Conservation (phyloP, 2,797 vertebrate genomes). For the Peromyscus attwateri region DNA sequence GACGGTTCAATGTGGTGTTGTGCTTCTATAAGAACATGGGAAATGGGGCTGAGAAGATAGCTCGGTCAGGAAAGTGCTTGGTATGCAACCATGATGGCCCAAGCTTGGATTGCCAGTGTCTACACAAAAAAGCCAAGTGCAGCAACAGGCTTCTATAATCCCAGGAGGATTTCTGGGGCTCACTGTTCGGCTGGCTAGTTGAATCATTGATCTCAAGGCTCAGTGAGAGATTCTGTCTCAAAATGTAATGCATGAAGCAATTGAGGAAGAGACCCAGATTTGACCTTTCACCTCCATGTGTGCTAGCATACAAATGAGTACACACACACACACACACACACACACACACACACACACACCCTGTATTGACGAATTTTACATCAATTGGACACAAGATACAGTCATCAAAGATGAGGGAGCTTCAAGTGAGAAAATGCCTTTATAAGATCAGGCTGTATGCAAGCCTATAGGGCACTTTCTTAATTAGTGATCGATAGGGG, state of each 20-base stretch:
- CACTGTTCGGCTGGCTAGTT: not conserved
- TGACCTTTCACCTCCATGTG: not conserved
- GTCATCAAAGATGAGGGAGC: not conserved
- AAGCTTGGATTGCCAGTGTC: not conserved
- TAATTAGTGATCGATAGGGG: not conserved
- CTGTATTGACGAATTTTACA: not conserved
- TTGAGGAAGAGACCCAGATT: not conserved
- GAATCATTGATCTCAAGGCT: not conserved
- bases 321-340: not conserved
- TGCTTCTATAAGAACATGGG: not conserved
- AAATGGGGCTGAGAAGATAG: not conserved
- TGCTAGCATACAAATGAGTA: not conserved
- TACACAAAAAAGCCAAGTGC: not conserved
- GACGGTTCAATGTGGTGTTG: not conserved
- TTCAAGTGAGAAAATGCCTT: not conserved
- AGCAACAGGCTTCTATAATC: not conserved
- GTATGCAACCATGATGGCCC: not conserved
- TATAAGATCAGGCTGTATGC: not conserved
- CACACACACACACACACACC: too few species aligned
- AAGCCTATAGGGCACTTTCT: not conserved
- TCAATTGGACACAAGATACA: not conserved
- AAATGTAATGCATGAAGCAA: not conserved
- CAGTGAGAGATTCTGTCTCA: not conserved
- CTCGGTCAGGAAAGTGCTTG: not conserved
- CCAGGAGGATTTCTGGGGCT: not conserved